Conservation (phyloP, 2,888 invertebrate genomes). For the Chrysomela aeneicollis region DNA sequence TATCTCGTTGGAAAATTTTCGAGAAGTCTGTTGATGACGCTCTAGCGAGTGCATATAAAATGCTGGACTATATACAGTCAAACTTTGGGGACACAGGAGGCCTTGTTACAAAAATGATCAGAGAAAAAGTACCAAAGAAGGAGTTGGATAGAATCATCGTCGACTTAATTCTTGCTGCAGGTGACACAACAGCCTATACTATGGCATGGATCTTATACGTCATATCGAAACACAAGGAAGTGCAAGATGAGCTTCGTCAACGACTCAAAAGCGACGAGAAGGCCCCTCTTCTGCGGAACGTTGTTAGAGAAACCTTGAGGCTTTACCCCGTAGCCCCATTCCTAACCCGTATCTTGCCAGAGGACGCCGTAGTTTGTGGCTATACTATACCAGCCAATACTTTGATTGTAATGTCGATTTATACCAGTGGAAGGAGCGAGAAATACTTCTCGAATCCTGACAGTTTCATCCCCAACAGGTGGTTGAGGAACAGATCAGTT, state of each 20-base stretch:
- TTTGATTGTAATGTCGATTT: conserved; percentile 82
- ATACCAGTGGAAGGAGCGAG: conserved; percentile 81
- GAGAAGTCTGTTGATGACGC: conserved; percentile 69
- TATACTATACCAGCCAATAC: conserved; percentile 80
- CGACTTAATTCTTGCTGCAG: conserved; percentile 89
- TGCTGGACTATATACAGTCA: conserved; percentile 60
- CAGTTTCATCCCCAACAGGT: conserved; percentile 78
- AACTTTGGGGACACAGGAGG: conserved; percentile 61
- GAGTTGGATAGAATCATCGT: conserved; percentile 78
- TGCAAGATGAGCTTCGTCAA: conserved; percentile 65
- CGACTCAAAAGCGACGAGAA: conserved; percentile 29
- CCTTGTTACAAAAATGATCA: conserved; percentile 68
- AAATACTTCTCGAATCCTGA: conserved; percentile 74
- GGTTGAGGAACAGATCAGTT: conserved; percentile 64
- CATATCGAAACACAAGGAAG: conserved; percentile 68
- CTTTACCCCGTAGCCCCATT: conserved; percentile 92
- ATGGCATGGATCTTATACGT: conserved; percentile 82
- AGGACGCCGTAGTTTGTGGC: conserved; percentile 72
- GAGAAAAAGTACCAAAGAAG: conserved; percentile 68
- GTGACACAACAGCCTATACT: conserved; percentile 76
- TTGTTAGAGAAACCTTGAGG: conserved; percentile 82
- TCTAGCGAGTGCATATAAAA: conserved; percentile 61
- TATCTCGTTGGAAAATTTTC: conserved; percentile 78
- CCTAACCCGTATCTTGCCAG: conserved; percentile 79
- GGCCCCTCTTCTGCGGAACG: conserved; percentile 64